Conservation (phyloP, 2,113 vertebrate genomes). For the Cyanocitta stelleri region DNA sequence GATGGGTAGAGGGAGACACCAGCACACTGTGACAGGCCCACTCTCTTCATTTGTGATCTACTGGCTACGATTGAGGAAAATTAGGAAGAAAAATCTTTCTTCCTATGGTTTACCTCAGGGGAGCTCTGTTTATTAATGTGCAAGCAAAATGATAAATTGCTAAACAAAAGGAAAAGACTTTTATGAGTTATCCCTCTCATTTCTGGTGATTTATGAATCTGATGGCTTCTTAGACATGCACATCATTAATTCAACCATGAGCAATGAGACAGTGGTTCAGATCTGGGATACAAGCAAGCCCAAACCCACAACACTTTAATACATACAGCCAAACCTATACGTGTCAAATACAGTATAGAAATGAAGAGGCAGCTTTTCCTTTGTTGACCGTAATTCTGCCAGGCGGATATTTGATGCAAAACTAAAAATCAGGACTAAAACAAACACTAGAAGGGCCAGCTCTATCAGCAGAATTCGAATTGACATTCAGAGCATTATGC, state of each 20-base stretch:
- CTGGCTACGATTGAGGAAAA: constrained; percentile 76
- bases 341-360: background rate
- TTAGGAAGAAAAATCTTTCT: constrained; percentile 83
- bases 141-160: constrained; percentile 83
- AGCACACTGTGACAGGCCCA: constrained; percentile 50
- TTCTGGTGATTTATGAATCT: constrained; percentile 95
- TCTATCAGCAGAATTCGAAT: background rate
- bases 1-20: constrained; percentile 33
- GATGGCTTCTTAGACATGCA: constrained; percentile 79
- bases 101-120: constrained; percentile 75
- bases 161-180: constrained; percentile 83
- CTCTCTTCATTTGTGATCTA: constrained; percentile 73
- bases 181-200: constrained; percentile 86
- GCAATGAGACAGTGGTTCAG: constrained; percentile 73
- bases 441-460: background rate
- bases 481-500: background rate
- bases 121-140: constrained; percentile 86
- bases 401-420: background rate
- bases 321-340: background rate
- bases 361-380: background rate
- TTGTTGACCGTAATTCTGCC: background rate
- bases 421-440: background rate
- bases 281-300: constrained; percentile 20
- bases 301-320: constrained; percentile 17
- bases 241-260: constrained; percentile 88